phyloP scores from a whole-genome alignment of 2,113 vertebrate genomes.

The Thermophis baileyi region DNA sequence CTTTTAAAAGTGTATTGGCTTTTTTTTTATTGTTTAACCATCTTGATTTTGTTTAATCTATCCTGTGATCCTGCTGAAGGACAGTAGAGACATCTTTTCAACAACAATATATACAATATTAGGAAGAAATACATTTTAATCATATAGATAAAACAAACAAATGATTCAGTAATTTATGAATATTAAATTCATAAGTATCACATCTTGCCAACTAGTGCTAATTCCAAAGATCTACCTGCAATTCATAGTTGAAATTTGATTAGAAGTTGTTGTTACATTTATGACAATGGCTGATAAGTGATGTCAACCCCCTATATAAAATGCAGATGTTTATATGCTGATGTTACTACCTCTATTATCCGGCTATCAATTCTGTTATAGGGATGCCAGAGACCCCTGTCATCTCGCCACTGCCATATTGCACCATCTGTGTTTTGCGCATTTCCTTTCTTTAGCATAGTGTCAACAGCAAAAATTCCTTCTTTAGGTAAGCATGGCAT shows the following conservation, averaged over 20 bases:
- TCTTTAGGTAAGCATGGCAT: slow-evolving; percentile 99
- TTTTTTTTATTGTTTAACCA: background rate
- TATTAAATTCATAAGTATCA: background rate
- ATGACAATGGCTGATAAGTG: background rate
- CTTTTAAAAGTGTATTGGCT: background rate
- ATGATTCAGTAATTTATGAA: background rate
- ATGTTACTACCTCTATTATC: slow-evolving; percentile 93
- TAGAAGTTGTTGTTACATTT: background rate
- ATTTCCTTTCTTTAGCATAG: slow-evolving; percentile 98
- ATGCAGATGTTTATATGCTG: slow-evolving; percentile 9
- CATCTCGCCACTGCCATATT: slow-evolving; percentile 98
- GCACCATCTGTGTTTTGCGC: slow-evolving; percentile 95
- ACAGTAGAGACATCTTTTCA: background rate
- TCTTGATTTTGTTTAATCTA: background rate
- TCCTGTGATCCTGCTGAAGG: background rate
- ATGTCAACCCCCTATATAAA: background rate
- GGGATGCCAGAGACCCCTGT: slow-evolving; percentile 96
- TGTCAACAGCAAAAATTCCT: slow-evolving; percentile 97
- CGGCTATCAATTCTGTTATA: slow-evolving; percentile 98
- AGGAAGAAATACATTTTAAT: background rate
- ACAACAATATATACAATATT: background rate
- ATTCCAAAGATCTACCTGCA: background rate
- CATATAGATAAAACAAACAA: background rate
- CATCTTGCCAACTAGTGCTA: background rate
- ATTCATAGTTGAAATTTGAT: background rate